These are phyloP conservation scores for Metalampra italica DNA, from an alignment of 2,888 invertebrate genomes.

Conservation along the genomic window DNA sequence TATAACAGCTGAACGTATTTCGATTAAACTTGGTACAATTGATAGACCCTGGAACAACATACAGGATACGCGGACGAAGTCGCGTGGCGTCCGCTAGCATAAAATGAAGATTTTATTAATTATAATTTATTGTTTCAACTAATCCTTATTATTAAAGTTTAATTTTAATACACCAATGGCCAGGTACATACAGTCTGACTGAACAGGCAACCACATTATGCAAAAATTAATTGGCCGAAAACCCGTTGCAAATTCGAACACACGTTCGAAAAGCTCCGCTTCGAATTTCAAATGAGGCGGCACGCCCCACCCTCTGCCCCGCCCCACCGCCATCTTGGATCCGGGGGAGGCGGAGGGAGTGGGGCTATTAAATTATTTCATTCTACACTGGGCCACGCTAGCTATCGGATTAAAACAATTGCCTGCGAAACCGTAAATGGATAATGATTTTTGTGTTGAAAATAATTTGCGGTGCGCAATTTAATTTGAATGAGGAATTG, in stretches of 20 bases:
- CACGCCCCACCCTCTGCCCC: slow-evolving; percentile 69
- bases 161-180: no score
- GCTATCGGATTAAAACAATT: slow-evolving; percentile 78
- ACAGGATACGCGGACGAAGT: no score
- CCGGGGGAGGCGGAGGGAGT: slow-evolving; percentile 54
- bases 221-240: slow-evolving; percentile 75
- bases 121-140: no score
- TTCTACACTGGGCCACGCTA: slow-evolving; percentile 71
- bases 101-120: no score
- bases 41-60: no score
- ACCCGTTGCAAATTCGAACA: slow-evolving; percentile 56
- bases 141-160: no score
- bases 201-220: slow-evolving; percentile 56
- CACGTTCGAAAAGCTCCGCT: slow-evolving; percentile 73
- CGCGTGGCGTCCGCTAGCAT: no score
- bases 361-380: slow-evolving; percentile 77
- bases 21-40: no score
- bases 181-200: no score
- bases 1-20: no score
- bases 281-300: slow-evolving; percentile 78
- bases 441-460: slow-evolving; percentile 74
- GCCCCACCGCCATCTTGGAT: slow-evolving; percentile 69
- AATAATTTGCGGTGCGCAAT: slow-evolving; percentile 64
- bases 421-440: slow-evolving; percentile 75
- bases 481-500: slow-evolving; percentile 35